Conservation (phyloP, 1,140 invertebrate species). For the Drosophila fuyamai region DNA sequence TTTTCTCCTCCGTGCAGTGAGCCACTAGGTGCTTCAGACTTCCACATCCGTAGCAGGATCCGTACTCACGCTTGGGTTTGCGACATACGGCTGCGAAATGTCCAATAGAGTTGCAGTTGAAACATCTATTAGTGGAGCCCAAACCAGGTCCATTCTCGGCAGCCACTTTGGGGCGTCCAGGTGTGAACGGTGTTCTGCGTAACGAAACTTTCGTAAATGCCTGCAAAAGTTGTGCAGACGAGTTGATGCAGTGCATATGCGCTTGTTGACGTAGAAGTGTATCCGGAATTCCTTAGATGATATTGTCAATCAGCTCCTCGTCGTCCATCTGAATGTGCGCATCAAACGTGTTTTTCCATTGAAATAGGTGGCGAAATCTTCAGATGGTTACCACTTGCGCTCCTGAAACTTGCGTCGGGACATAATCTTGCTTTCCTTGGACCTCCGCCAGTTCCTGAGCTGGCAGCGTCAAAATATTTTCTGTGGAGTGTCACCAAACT, state of each 20-base stretch:
- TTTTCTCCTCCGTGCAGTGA: conserved; percentile 4
- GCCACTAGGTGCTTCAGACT: background rate
- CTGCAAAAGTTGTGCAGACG: background rate
- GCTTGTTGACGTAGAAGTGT: background rate
- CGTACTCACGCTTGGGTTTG: conserved; percentile 6
- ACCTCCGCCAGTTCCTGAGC: no score
- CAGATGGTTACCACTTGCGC: background rate
- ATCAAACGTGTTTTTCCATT: background rate
- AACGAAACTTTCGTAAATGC: conserved; percentile 1
- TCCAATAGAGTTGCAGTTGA: background rate
- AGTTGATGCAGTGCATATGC: conserved; percentile 7
- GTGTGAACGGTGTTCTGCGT: background rate
- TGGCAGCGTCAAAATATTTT: no score
- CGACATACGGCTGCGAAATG: conserved; percentile 6
- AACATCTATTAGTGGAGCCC: background rate
- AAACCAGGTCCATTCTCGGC: background rate
- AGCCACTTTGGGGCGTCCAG: background rate
- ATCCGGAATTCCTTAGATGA: conserved; percentile 6
- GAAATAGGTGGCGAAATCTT: background rate
- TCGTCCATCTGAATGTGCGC: background rate
- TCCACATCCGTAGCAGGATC: conserved; percentile 1
- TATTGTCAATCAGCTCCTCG: background rate
- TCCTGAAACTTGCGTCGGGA: conserved; percentile 1
- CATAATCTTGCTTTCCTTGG: background rate
- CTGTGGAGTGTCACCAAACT: no score